Conservation (phyloP, 2,888 invertebrate species). For the Pseudococcus longispinus region DNA sequence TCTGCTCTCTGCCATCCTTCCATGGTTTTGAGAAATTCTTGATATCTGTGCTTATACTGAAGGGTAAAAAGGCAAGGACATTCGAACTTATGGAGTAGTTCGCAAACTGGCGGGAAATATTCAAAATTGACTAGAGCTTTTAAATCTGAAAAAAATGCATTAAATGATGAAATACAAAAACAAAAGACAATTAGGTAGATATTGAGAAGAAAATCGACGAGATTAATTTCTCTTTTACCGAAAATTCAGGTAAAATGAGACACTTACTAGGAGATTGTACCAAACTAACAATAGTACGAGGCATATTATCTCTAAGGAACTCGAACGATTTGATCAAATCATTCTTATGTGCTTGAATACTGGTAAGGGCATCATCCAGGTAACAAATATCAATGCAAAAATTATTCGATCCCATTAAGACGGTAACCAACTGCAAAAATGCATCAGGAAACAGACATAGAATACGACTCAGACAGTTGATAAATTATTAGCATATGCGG, state of each 20-base stretch:
- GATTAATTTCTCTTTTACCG: too few relatives aligned
- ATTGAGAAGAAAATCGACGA: too few relatives aligned
- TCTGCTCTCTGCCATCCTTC: constrained; percentile 67
- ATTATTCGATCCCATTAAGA: constrained; percentile 71
- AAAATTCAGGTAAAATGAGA: background rate
- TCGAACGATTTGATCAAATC: constrained; percentile 66
- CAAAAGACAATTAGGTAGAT: background rate
- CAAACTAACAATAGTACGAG: constrained; percentile 69
- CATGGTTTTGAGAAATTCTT: constrained; percentile 65
- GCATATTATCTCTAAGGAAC: constrained; percentile 68
- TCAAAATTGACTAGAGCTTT: constrained; percentile 63
- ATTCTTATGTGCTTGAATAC: constrained; percentile 65
- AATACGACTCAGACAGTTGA: background rate
- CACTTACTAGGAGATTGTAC: constrained; percentile 66
- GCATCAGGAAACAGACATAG: background rate
- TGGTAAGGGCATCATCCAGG: constrained; percentile 61
- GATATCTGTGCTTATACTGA: constrained; percentile 61
- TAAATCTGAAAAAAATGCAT: too few relatives aligned
- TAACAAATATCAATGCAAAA: constrained; percentile 69
- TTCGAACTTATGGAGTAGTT: constrained; percentile 64
- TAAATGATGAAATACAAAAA: background rate
- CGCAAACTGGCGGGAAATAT: constrained; percentile 64
- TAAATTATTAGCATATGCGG: background rate
- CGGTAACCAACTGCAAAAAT: constrained; percentile 65
- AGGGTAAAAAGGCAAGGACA: constrained; percentile 69